Conservation (phyloP, 92 coral and sea anemone genomes). For the Metridium senile region DNA sequence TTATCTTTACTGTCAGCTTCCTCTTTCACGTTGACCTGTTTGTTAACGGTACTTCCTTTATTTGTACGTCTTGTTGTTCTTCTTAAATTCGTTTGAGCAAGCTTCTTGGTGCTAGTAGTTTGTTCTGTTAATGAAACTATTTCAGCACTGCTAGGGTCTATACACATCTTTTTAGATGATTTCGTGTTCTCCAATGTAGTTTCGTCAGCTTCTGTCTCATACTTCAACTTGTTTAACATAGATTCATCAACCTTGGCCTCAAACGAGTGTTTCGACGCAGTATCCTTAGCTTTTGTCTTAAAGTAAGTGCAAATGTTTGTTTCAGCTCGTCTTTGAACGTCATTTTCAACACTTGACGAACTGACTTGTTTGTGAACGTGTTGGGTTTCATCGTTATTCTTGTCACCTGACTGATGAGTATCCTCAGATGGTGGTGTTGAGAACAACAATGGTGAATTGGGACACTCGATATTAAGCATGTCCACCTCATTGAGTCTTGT, state of each 20-base stretch:
- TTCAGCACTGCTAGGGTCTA: background rate
- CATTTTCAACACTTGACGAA: background rate
- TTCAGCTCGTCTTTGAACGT: background rate
- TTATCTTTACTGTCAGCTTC: background rate
- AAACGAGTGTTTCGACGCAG: background rate
- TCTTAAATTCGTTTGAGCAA: slow-evolving; percentile 11
- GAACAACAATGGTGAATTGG: slow-evolving; percentile 30
- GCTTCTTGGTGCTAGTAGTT: too few relatives aligned
- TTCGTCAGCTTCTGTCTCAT: background rate
- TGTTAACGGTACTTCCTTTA: background rate
- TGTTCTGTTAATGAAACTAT: too few relatives aligned
- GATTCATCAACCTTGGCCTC: background rate
- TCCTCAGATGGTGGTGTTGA: slow-evolving; percentile 25
- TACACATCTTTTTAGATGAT: slow-evolving; percentile 1
- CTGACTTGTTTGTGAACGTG: background rate
- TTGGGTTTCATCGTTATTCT: background rate
- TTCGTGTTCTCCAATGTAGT: background rate
- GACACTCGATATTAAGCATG: slow-evolving; percentile 19
- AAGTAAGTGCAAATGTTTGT: background rate
- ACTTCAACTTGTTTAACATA: background rate
- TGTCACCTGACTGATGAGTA: background rate
- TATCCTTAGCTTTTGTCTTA: background rate
- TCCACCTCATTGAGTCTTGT: slow-evolving; percentile 23
- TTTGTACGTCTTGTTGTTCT: background rate
- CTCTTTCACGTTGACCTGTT: background rate